Conservation (phyloP, 2,797 vertebrate genomes). For the Botia kubotai region DNA sequence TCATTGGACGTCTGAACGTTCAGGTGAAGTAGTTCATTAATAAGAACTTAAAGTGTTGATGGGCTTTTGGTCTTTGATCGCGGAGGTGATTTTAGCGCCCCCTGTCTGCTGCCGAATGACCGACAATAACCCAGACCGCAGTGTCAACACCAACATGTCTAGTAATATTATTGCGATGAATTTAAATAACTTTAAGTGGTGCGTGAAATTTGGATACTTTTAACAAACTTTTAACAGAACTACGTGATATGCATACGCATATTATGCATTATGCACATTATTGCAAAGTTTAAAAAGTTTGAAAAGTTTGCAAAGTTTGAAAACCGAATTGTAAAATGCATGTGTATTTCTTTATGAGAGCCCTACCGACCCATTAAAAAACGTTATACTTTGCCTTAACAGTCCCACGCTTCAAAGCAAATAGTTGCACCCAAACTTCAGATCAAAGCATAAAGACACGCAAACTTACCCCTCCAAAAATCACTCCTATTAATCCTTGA, state of each 20-base stretch:
- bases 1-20: not conserved
- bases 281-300: too few relatives aligned
- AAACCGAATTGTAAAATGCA: too few relatives aligned
- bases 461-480: constrained; percentile 25
- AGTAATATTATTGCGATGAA: not conserved
- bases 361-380: too few relatives aligned
- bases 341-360: too few relatives aligned
- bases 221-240: too few relatives aligned
- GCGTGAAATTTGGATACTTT: too few relatives aligned
- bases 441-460: not conserved
- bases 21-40: not conserved
- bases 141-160: constrained; percentile 60
- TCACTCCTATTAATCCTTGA: not conserved
- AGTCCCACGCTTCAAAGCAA: too few relatives aligned
- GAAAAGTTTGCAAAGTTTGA: too few relatives aligned
- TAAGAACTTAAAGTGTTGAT: not conserved
- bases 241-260: too few relatives aligned
- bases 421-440: not conserved
- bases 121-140: constrained; percentile 68
- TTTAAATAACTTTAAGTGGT: too few relatives aligned
- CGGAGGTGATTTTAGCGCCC: constrained; percentile 61
- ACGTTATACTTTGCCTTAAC: too few relatives aligned
- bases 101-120: constrained; percentile 64
- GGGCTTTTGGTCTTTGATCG: constrained; percentile 3
- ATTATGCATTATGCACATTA: too few relatives aligned